These are phyloP conservation scores for Hippocampus mohnikei DNA, from an alignment of 2,113 vertebrate species.

Conservation along the genomic window DNA sequence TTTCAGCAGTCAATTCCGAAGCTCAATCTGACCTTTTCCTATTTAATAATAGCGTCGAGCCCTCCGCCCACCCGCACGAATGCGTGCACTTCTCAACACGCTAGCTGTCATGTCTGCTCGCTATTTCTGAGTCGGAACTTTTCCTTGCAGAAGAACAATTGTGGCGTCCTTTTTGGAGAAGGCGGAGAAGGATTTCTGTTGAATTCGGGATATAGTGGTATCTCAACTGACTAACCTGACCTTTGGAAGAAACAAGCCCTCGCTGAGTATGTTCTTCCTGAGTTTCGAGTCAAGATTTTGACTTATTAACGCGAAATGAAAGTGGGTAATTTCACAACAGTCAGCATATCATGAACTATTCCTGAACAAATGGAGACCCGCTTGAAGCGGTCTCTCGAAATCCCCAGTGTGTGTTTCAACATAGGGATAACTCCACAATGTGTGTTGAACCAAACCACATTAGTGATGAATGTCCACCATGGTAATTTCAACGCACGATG, in stretches of 20 bases:
- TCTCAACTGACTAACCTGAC: neutral
- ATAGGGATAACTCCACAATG: too few species aligned
- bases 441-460: too few species aligned
- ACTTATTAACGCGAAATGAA: too few species aligned
- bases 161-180: neutral
- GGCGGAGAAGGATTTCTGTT: neutral
- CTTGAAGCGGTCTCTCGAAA: too few species aligned
- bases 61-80: neutral
- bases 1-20: slow-evolving; percentile 45
- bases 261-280: too few species aligned
- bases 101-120: slow-evolving; percentile 22
- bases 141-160: neutral
- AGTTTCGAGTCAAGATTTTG: too few species aligned
- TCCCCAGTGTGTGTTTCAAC: too few species aligned
- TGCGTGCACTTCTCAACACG: slow-evolving; percentile 1
- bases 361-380: too few species aligned
- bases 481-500: too few species aligned
- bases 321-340: too few species aligned
- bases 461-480: too few species aligned
- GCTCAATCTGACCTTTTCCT: slow-evolving; percentile 47
- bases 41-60: slow-evolving; percentile 37
- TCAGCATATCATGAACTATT: too few species aligned
- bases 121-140: slow-evolving; percentile 3
- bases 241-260: neutral
- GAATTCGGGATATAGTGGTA: neutral